phyloP scores from a whole-genome alignment of 2,888 invertebrate genomes.

The Scaeva pyrastri region DNA sequence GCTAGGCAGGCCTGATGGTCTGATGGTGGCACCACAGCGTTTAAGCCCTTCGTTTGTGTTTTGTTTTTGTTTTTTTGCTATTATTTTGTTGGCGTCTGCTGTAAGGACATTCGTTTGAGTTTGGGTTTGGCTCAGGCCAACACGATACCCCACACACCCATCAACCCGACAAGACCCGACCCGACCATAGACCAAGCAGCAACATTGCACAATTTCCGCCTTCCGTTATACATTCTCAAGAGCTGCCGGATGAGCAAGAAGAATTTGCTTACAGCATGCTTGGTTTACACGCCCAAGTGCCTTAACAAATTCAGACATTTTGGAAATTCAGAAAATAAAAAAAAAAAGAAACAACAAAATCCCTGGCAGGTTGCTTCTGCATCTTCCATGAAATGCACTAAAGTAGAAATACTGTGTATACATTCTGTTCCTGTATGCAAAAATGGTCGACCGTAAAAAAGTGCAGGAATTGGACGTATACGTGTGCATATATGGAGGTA shows the following conservation, averaged over 20 bases:
- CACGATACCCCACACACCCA: not conserved
- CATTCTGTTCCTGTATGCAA: not conserved
- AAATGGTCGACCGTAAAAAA: constrained; percentile 3
- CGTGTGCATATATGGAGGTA: not conserved
- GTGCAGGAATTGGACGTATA: not conserved
- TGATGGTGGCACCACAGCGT: constrained; percentile 12
- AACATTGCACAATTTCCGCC: constrained; percentile 30
- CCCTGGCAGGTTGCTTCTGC: constrained; percentile 1
- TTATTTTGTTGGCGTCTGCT: constrained; percentile 27
- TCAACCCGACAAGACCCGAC: not conserved
- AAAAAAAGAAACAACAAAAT: not conserved
- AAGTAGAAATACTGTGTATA: not conserved
- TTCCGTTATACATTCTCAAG: constrained; percentile 19
- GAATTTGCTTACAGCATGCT: constrained; percentile 38
- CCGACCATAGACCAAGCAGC: not conserved
- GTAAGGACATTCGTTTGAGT: constrained; percentile 19
- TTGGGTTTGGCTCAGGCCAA: not conserved
- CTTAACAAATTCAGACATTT: constrained; percentile 26
- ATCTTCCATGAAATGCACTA: constrained; percentile 4
- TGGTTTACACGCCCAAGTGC: constrained; percentile 25
- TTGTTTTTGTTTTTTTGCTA: not conserved
- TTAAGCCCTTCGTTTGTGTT: constrained; percentile 10
- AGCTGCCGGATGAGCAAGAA: constrained; percentile 24
- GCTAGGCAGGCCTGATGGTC: not conserved
- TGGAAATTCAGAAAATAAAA: constrained; percentile 13